These are phyloP conservation scores for Cathartes aura DNA, from an alignment of 2,113 vertebrate genomes.

Conservation along the genomic window DNA sequence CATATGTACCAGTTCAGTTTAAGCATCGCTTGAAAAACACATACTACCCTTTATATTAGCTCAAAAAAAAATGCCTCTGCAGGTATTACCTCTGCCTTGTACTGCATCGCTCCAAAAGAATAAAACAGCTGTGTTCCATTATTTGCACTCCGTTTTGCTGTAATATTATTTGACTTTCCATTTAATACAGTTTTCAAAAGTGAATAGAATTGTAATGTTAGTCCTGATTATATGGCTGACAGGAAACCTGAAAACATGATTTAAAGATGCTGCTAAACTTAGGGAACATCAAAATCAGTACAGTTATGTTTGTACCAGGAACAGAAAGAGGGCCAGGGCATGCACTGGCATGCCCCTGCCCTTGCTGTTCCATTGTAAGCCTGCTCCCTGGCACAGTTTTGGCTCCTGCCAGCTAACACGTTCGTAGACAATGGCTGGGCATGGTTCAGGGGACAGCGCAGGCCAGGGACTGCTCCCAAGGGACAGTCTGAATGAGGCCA, in stretches of 20 bases:
- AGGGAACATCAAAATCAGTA: not conserved
- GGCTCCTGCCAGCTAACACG: not conserved
- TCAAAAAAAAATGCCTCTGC: not conserved
- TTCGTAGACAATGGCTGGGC: slow-evolving; percentile 57
- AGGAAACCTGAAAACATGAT: not conserved
- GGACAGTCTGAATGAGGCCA: slow-evolving; percentile 2
- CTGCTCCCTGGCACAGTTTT: not conserved
- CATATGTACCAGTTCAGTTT: not conserved
- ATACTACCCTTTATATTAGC: not conserved
- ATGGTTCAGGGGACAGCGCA: not conserved
- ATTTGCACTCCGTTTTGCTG: not conserved
- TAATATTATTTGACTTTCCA: not conserved
- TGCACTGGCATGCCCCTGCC: not conserved
- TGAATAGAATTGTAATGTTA: not conserved
- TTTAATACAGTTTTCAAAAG: not conserved
- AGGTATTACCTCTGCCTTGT: not conserved
- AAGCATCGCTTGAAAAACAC: not conserved
- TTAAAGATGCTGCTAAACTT: not conserved
- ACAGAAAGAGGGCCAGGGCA: not conserved
- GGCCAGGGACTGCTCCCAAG: not conserved
- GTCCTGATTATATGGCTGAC: not conserved
- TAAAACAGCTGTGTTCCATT: not conserved
- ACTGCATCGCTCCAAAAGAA: not conserved
- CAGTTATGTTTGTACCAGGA: not conserved
- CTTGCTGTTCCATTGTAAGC: not conserved